phyloP scores from a whole-genome alignment of 2,797 vertebrate genomes.

The Alca torda region DNA sequence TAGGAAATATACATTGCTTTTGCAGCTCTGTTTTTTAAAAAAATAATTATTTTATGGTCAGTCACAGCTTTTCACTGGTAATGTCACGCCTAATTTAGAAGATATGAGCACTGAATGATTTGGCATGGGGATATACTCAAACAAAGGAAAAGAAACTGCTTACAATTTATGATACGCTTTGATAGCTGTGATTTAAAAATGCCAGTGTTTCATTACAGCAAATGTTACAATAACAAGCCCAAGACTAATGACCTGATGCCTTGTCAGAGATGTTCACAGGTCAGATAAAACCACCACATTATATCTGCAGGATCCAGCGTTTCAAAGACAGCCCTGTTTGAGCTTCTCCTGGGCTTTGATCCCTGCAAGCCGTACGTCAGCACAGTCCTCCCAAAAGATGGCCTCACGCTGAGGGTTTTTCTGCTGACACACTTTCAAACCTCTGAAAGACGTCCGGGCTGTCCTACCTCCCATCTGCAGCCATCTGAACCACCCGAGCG shows the following conservation, averaged over 20 bases:
- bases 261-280: slow-evolving; percentile 39
- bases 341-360: slow-evolving; percentile 34
- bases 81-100: neutral
- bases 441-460: neutral
- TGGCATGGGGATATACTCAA: neutral
- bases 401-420: neutral
- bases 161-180: neutral
- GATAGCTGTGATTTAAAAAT: slow-evolving; percentile 15
- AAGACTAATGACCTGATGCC: slow-evolving; percentile 27
- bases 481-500: neutral
- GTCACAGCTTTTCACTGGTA: neutral
- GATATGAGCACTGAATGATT: neutral
- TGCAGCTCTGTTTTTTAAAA: neutral
- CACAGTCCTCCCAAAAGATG: neutral
- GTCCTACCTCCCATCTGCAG: neutral
- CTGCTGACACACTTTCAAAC: neutral
- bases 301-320: neutral
- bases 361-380: fast-evolving
- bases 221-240: slow-evolving; percentile 42
- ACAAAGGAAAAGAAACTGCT: slow-evolving; percentile 26
- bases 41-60: neutral
- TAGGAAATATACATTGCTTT: neutral
- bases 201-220: slow-evolving; percentile 14
- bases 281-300: neutral
- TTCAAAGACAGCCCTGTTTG: slow-evolving; percentile 24